A percentile compares a stretch with the other conserved stretches of the same genome.
Evolutionary conservation across 2,797 vertebrate genomes (phyloP).

Genomic region (Psittacula echo): DNA sequence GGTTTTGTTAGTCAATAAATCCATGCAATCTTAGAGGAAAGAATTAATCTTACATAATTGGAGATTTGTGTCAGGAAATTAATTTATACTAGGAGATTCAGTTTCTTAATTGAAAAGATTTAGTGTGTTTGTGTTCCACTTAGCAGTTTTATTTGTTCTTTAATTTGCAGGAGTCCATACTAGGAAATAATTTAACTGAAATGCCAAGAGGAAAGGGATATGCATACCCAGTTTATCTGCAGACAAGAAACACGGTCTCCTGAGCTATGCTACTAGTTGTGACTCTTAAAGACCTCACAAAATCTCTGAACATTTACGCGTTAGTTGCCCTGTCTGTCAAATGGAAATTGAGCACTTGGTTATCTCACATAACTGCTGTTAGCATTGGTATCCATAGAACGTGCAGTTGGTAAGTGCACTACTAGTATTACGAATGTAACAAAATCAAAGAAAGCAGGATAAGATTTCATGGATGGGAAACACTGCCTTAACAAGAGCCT

Average conservation of each 20-base stretch:
- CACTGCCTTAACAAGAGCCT: conserved; percentile 18
- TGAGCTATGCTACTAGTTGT: not conserved
- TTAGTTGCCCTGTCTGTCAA: not conserved
- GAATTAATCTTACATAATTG: conserved; percentile 39
- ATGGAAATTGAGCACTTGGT: not conserved
- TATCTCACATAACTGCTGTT: not conserved
- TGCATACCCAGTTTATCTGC: not conserved
- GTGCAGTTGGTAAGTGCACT: not conserved
- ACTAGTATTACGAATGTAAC: conserved; percentile 5
- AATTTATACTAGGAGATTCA: conserved; percentile 51
- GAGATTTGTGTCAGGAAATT: conserved; percentile 53
- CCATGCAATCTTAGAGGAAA: conserved; percentile 24
- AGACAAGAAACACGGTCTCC: not conserved
- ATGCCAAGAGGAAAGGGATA: conserved; percentile 2
- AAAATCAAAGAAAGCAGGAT: conserved; percentile 45
- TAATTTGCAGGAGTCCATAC: conserved; percentile 23
- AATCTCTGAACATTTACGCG: not conserved
- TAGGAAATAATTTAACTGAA: conserved; percentile 36
- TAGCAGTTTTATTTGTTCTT: conserved; percentile 43
- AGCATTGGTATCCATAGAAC: not conserved
- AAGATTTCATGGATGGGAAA: conserved; percentile 61
- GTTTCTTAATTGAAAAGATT: conserved; percentile 48
- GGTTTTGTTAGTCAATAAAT: conserved; percentile 48
- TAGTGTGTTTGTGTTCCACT: not conserved
- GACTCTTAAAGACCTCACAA: not conserved